phyloP scores from a whole-genome alignment of 2,888 invertebrate genomes.

The Monoplex corrugatus region DNA sequence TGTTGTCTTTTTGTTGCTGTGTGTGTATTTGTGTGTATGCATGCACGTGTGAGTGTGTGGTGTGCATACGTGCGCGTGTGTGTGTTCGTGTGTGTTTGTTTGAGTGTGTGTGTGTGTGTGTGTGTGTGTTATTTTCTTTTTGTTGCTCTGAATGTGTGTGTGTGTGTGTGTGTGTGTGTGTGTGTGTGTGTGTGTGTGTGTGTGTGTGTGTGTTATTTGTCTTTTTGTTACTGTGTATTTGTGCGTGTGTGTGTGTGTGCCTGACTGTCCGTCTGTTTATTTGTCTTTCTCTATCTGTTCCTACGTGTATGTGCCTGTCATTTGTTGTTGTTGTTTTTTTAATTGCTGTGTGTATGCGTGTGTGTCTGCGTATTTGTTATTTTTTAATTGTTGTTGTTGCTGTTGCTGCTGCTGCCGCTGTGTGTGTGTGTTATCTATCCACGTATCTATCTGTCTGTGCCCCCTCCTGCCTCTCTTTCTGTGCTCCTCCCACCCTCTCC shows the following conservation, averaged over 20 bases:
- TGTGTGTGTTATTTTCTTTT: neutral
- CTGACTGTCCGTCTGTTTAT: neutral
- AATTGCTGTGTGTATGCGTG: neutral
- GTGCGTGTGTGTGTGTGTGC: neutral
- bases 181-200: neutral
- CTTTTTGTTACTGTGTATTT: neutral
- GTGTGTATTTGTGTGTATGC: too few relatives aligned
- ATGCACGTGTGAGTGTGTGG: too few relatives aligned
- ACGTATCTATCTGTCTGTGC: neutral
- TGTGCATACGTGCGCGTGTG: too few relatives aligned
- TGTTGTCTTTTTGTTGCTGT: too few relatives aligned
- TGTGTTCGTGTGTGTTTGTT: too few relatives aligned
- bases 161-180: neutral
- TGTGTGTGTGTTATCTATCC: neutral
- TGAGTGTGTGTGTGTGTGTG: neutral
- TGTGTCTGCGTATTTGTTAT: too few relatives aligned
- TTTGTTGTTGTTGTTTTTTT: neutral
- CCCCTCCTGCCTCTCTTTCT: neutral
- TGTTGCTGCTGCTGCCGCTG: neutral
- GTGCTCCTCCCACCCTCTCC: too few relatives aligned
- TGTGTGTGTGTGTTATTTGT: neutral
- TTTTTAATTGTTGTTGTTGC: too few relatives aligned
- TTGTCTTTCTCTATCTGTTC: neutral
- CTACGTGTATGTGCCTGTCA: too few relatives aligned
- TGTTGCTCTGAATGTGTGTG: neutral